Evolutionary conservation across 2,113 vertebrate species (phyloP), one percentile per base, ranked within the genome.

Genomic region (Cheilinus undulatus): DNA sequence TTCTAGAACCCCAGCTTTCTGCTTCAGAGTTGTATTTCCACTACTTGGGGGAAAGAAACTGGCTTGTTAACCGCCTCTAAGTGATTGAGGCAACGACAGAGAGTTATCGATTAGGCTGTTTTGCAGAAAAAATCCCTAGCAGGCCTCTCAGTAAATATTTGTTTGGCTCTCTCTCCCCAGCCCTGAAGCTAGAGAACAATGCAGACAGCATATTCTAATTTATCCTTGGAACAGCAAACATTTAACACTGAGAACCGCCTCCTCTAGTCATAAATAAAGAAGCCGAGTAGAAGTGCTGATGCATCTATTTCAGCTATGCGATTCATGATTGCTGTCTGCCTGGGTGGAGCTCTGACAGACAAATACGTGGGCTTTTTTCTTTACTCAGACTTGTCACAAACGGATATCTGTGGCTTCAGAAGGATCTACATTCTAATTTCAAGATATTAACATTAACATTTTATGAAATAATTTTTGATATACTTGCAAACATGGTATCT

Each of bases 61-160:
- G 67, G 22, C 51, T 77, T 51, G 57, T 83, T 78, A 71, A 65
- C 54, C 43, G 32, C 27, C 46, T 71, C 54, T 60, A 66, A 74
- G 36, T 69, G 67, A 86, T 62, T 36, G 52, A 76, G 52, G 51
- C 36, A 24, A 42, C 20, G 34, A 54, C 70, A 50, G 54, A 75
- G 59, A 64, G 59, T 36, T 56, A 84, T 84, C 15, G 73, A 89
- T 80, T 26, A 23, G 28, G 20, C 28, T 77, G 8, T 42, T 76
- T 38, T 68, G 53, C 66, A 32, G 78, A 63, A 70, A 72, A 70
- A 72, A 60, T 22, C 24, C 45, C n/a, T 17, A 51, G 48, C 27
- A 59, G 51, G 24, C 56, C 22, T 61, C 57, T 26, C 52, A 58
- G 68, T 73, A 79, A 78, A 68, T 69, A 80, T 73, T 82, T 73